Conservation (phyloP, 1,140 invertebrate genomes). For the Bicyclus anynana region DNA sequence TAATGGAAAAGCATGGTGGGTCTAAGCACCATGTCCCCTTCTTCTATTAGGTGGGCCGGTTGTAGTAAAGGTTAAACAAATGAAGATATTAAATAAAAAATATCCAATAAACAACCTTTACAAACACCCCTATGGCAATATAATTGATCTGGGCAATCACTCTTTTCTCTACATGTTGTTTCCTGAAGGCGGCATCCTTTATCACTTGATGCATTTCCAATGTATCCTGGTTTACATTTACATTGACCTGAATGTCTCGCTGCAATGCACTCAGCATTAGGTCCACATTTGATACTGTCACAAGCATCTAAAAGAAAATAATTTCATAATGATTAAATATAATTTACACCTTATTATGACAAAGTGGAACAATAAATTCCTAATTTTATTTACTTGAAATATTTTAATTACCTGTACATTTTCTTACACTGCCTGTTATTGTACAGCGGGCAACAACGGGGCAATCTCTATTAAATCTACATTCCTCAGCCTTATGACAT, state of each 20-base stretch:
- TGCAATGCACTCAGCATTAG: conserved; percentile 89
- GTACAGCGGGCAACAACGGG: conserved; percentile 86
- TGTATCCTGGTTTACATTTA: conserved; percentile 86
- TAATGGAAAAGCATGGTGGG: no score
- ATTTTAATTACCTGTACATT: conserved; percentile 80
- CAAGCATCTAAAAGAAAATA: conserved; percentile 82
- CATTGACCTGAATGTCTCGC: conserved; percentile 85
- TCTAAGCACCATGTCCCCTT: no score
- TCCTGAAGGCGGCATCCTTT: conserved; percentile 88
- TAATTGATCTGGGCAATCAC: conserved; percentile 86
- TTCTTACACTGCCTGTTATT: conserved; percentile 81
- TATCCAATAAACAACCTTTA: conserved; percentile 84
- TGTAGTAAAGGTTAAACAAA: no score
- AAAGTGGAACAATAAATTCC: no score
- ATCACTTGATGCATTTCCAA: conserved; percentile 83
- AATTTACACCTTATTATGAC: not conserved
- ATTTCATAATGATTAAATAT: not conserved
- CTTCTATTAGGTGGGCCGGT: no score
- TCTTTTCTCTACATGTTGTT: conserved; percentile 82
- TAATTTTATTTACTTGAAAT: not conserved
- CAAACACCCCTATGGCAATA: conserved; percentile 90
- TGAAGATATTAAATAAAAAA: no score
- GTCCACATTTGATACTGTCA: conserved; percentile 84
- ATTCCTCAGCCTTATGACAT: conserved; percentile 87
- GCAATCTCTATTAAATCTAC: conserved; percentile 86